Base-by-base conservation (phyloP, 2,113 vertebrate species). In the Eudyptes chrysolophus region DNA sequence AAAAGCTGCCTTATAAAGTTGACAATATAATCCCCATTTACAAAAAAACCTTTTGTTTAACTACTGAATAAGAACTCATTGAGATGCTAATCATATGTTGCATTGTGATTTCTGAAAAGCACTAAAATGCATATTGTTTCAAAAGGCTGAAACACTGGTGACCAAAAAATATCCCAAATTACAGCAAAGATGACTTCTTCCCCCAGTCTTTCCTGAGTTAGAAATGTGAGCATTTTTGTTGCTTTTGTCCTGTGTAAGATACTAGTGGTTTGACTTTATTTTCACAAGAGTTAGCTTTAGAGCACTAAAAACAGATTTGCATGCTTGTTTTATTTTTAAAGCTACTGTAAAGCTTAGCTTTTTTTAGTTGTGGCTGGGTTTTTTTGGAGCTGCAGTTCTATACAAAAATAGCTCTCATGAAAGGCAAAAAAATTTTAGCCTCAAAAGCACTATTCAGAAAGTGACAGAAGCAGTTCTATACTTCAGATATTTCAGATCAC, bases 71-170 rank as follows among this genome's bases (percentile, higher is more conserved):
- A 97, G 90, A 97, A 93, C 96, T 96, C 97, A 98, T 98, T 98
- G 97, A 98, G 78, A 98, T 98, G 98, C 98, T 98, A 98, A 98
- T 98, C 97, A 97, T 96, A 98, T 88, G 96, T 96, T 97, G 70
- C 94, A 96, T 98, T 98, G 96, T 97, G 86, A 93, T 94, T 92
- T 94, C 90, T 93, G 92, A 96, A 98, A 97, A 98, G 97, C 86
- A 90, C 25, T 96, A 96, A 98, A 97, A 96, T 97, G 95, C 95
- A 93, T 92, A 94, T 97, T 97, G 95, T 97, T 98, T 97, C 96
- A 94, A 97, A 97, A 97, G 95, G 84, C 96, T 88, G 91, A 94
- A 97, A 89, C 94, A 95, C 61, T 61, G 87, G 55, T 88, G 93
- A 83, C 54, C 90, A 90, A 84, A 93, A 96, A 96, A 85, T 26